phyloP scores from a whole-genome alignment of 1,140 invertebrate species.

The Drosophila pandora region DNA sequence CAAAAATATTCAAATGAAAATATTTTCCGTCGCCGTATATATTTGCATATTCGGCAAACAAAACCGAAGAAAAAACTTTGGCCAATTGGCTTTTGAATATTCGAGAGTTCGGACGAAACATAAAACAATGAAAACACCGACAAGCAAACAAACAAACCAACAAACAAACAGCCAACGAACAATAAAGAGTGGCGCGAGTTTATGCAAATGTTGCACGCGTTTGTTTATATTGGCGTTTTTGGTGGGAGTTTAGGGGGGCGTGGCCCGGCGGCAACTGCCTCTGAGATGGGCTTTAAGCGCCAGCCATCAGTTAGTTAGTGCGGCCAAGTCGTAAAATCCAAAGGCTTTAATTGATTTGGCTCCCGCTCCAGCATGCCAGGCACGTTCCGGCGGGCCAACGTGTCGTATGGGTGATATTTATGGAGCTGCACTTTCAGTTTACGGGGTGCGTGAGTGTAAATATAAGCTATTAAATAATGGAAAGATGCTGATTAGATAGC shows the following conservation, averaged over 20 bases:
- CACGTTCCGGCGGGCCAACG: slow-evolving; percentile 22
- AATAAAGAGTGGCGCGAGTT: slow-evolving; percentile 20
- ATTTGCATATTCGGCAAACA: slow-evolving; percentile 41
- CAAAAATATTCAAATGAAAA: slow-evolving; percentile 40
- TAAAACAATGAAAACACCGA: slow-evolving; percentile 22
- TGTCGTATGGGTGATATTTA: slow-evolving; percentile 43
- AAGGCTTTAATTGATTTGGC: slow-evolving; percentile 39
- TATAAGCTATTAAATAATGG: slow-evolving; percentile 45
- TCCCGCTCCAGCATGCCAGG: slow-evolving; percentile 18
- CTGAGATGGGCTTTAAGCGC: slow-evolving; percentile 13
- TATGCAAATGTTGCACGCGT: slow-evolving; percentile 40
- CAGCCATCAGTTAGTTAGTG: slow-evolving; percentile 10
- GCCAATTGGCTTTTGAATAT: slow-evolving; percentile 48
- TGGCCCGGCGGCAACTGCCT: not conserved
- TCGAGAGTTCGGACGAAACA: slow-evolving; percentile 25
- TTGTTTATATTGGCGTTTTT: slow-evolving; percentile 30
- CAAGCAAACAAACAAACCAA: not conserved
- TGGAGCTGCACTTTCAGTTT: slow-evolving; percentile 1
- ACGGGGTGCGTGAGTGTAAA: slow-evolving; percentile 29
- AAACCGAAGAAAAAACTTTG: slow-evolving; percentile 20
- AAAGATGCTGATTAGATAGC: slow-evolving; percentile 50
- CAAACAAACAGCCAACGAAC: not conserved
- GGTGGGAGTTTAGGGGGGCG: not conserved
- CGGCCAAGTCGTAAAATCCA: slow-evolving; percentile 14
- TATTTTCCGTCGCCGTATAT: slow-evolving; percentile 9